A percentile compares a stretch with the other conserved stretches of the same genome.
Evolutionary conservation across 2,113 vertebrate genomes (phyloP).

Genomic region (Strix aluco): DNA sequence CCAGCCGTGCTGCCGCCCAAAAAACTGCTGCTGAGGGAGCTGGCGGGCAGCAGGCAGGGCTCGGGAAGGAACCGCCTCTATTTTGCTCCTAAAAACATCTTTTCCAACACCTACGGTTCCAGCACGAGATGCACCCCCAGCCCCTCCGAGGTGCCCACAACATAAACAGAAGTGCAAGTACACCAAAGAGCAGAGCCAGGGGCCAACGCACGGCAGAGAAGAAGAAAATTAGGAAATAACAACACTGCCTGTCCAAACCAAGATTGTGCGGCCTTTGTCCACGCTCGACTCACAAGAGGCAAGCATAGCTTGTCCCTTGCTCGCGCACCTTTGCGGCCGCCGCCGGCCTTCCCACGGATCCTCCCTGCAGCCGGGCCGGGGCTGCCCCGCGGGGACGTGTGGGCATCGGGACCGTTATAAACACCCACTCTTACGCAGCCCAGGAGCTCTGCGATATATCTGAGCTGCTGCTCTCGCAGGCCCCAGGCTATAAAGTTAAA

Average conservation of each 20-base stretch:
- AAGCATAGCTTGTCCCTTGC: rapidly evolving
- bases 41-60: neutral
- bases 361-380: no score
- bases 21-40: neutral
- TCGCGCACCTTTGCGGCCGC: rapidly evolving
- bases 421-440: neutral
- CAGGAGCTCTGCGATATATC: neutral
- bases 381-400: no score
- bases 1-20: neutral
- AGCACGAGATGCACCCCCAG: neutral
- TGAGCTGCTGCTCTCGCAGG: neutral
- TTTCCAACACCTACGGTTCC: neutral
- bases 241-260: no score
- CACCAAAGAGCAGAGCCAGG: neutral
- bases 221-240: neutral
- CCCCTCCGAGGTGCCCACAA: neutral
- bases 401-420: neutral
- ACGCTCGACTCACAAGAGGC: rapidly evolving
- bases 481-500: neutral
- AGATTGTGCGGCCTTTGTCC: rapidly evolving
- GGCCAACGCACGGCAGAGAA: rapidly evolving
- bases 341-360: neutral
- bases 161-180: rapidly evolving
- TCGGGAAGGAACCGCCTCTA: neutral
- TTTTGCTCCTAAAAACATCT: neutral